Conservation (phyloP, 2,113 vertebrate genomes). For the Scolopax mira region DNA sequence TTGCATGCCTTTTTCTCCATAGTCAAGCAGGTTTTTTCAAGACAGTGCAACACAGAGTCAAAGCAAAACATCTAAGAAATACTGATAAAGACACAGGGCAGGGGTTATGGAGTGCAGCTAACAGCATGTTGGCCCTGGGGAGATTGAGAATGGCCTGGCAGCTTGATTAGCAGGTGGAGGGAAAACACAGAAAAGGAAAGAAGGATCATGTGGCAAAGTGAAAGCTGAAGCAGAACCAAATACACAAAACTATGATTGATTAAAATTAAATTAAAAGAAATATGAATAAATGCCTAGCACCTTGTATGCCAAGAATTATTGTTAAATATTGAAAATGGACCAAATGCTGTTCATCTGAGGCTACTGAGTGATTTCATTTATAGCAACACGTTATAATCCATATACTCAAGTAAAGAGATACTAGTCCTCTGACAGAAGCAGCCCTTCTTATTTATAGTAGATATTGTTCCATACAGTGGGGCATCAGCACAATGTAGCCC, state of each 20-base stretch:
- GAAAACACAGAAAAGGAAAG: not conserved
- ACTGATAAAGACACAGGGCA: not conserved
- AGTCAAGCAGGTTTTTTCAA: slow-evolving; percentile 11
- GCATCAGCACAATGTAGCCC: not conserved
- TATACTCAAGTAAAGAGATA: not conserved
- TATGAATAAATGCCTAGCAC: not conserved
- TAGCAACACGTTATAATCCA: not conserved
- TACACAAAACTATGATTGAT: not conserved
- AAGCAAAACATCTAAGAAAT: slow-evolving; percentile 11
- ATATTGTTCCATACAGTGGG: not conserved
- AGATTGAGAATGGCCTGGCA: not conserved
- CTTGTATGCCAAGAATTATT: not conserved
- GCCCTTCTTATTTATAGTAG: not conserved
- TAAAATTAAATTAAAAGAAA: not conserved
- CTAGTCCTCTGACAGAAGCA: not conserved
- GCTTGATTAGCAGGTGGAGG: not conserved
- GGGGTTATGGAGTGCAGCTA: not conserved
- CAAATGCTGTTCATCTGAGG: not conserved
- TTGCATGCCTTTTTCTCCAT: slow-evolving; percentile 3
- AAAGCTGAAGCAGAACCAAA: not conserved
- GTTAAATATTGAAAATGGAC: not conserved
- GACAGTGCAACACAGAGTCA: not conserved
- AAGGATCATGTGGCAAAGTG: not conserved
- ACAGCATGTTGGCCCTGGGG: not conserved
- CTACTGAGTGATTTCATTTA: not conserved